Evolutionary conservation across 2,113 vertebrate genomes (phyloP).

Genomic region (Micromys minutus): DNA sequence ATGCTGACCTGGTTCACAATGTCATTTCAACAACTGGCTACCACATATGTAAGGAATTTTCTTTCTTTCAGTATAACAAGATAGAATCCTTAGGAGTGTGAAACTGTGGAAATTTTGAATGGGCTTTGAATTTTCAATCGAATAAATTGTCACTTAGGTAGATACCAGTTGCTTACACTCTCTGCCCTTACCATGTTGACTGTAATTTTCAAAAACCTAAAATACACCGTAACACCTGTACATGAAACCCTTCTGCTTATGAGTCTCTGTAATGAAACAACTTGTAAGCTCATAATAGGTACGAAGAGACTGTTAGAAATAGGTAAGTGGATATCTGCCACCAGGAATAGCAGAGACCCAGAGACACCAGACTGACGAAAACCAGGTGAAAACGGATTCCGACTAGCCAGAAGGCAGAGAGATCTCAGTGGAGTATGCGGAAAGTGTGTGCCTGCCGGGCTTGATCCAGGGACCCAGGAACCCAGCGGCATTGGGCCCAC

Average conservation of each 20-base stretch:
- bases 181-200: background rate
- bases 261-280: conserved; percentile 14
- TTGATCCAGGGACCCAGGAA: no score
- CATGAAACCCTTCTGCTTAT: background rate
- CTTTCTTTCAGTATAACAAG: background rate
- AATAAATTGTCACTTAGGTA: conserved; percentile 46
- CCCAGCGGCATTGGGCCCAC: no score
- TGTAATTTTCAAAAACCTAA: conserved; percentile 50
- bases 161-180: background rate
- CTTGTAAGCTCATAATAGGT: background rate
- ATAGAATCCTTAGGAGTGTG: conserved; percentile 41
- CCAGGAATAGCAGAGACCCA: no score
- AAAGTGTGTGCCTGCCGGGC: no score
- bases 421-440: no score
- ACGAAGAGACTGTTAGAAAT: background rate
- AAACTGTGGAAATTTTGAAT: conserved; percentile 58
- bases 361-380: no score
- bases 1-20: conserved; percentile 55
- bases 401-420: no score
- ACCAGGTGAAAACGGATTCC: no score
- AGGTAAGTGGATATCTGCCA: background rate
- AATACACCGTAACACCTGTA: background rate
- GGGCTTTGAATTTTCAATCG: conserved; percentile 53
- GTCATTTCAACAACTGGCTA: conserved; percentile 46
- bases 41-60: conserved; percentile 25